phyloP scores from a whole-genome alignment of 2,797 vertebrate species.

The Tangara arthus region DNA sequence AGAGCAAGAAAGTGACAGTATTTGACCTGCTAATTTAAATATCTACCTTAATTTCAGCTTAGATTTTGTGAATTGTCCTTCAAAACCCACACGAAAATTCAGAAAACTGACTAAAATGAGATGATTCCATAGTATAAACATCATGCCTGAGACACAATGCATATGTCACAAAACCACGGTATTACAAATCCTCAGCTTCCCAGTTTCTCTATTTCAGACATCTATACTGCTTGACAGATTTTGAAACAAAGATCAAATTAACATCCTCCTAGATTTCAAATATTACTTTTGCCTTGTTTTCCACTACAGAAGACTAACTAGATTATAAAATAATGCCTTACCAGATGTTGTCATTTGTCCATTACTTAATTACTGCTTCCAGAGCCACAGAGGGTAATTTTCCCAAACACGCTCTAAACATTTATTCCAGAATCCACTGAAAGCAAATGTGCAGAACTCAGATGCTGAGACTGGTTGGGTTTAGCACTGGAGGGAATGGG shows the following conservation, averaged over 20 bases:
- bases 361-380: conserved; percentile 39
- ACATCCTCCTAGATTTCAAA: background rate
- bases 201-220: background rate
- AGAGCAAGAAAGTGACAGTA: background rate
- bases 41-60: background rate
- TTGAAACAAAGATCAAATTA: conserved; percentile 19
- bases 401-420: background rate
- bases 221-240: background rate
- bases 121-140: background rate
- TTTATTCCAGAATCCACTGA: conserved; percentile 8
- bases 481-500: background rate
- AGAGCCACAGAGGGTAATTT: background rate
- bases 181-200: background rate
- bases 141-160: background rate
- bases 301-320: background rate
- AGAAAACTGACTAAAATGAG: background rate
- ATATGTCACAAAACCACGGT: background rate
- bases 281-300: background rate
- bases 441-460: background rate
- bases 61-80: background rate
- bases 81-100: background rate
- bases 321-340: conserved; percentile 42
- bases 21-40: background rate
- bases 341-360: conserved; percentile 22
- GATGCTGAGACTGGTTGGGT: background rate